Base-by-base conservation (phyloP, 2,797 vertebrate genomes). In the Pangasius larnaudii region DNA sequence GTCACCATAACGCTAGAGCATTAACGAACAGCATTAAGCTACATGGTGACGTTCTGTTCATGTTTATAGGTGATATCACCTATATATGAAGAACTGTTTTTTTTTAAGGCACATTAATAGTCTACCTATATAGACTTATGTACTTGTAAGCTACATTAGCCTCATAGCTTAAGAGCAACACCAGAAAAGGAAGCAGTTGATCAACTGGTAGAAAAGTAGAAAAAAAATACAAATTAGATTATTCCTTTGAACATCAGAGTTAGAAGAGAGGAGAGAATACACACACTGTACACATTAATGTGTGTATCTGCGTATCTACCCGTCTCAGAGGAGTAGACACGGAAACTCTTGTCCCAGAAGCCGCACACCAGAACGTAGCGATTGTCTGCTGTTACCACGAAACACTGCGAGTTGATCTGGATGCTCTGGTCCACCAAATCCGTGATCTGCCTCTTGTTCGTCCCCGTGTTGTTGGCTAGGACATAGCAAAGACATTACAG, bases 301-400 rank as follows among this genome's bases (percentile, higher is more conserved):
- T 33, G 22, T 24, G 10, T 2, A 27, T 42, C 30, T 74, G 49
- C 1, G 13, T 3, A 91, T 92, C 89, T 95, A 99, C 98, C 99
- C 96, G 98, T 99, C 95, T 99, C 98, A 1, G 98, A 98, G 82
- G 98, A 99, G 95, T 99, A 99, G 92, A 99, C 98, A 87, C 98
- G 95, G 94, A 99, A 99, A 93, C 98, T 99, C 95, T 99, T 99
- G 96, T 99, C 99, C 98, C 99, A 99, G 96, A 99, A 99, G 74
- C 99, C 98, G 93, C 98, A 99, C 93, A 98, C 98, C 86, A 99
- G 98, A 92, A 99, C 98, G 94, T 99, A 99, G 91, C 98, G 98
- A 95, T 99, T 99, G 96, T 99, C 99, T 89, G 99, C 99, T 63
- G 98, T 99, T 95, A 99, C 99, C 95, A 99, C 98, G 22, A 99